Conservation (phyloP, 2,888 invertebrate genomes). For the Uloborus plumipes region DNA sequence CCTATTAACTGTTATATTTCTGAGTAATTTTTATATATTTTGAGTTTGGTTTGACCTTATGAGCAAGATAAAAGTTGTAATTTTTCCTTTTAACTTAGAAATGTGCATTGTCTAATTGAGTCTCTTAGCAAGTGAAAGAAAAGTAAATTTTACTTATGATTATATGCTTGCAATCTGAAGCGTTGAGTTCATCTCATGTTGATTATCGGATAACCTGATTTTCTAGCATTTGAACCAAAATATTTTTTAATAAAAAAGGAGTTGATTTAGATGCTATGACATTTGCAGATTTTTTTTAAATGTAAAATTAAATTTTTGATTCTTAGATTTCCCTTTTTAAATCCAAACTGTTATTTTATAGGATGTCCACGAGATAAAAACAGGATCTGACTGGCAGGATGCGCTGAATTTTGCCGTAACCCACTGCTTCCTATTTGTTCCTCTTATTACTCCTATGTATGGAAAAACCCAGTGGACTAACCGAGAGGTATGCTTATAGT, state of each 20-base stretch:
- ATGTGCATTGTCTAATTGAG: not conserved
- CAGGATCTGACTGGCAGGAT: slow-evolving; percentile 72
- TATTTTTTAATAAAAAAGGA: too few relatives aligned
- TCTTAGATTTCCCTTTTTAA: too few relatives aligned
- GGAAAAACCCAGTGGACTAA: slow-evolving; percentile 73
- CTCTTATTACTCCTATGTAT: slow-evolving; percentile 71
- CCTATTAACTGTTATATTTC: too few relatives aligned
- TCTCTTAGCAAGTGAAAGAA: not conserved
- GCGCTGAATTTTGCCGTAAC: slow-evolving; percentile 72
- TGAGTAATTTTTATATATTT: not conserved
- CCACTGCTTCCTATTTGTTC: slow-evolving; percentile 72
- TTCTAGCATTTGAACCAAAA: too few relatives aligned
- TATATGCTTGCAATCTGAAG: too few relatives aligned
- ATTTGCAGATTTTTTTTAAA: too few relatives aligned
- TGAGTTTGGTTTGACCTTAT: not conserved
- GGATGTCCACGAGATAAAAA: slow-evolving; percentile 72
- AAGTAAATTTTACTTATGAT: not conserved
- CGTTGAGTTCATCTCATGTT: too few relatives aligned
- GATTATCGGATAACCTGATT: too few relatives aligned
- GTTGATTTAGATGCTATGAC: too few relatives aligned
- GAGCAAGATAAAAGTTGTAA: not conserved
- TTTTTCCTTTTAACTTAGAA: not conserved
- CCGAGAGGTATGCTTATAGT: slow-evolving; percentile 69
- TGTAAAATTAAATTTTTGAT: not conserved
- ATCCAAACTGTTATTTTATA: slow-evolving; percentile 8